These are phyloP conservation scores for Bombus breviceps DNA, from an alignment of 1,140 invertebrate genomes.

Conservation along the genomic window DNA sequence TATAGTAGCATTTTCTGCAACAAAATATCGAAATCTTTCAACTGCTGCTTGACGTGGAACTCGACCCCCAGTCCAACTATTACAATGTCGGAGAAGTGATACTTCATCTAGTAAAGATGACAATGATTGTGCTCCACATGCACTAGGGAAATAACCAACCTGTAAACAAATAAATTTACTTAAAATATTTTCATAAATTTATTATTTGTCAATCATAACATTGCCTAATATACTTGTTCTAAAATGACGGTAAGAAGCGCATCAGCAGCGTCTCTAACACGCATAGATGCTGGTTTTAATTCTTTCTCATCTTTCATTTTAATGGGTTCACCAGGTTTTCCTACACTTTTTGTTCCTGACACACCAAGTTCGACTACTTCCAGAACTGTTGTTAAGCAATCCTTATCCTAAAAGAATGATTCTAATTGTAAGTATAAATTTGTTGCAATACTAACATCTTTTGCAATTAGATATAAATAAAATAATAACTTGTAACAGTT, in stretches of 20 bases:
- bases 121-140: conserved; percentile 91
- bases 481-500: conserved; percentile 85
- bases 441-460: background rate
- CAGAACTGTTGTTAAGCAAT: conserved; percentile 95
- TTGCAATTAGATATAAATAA: background rate
- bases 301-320: conserved; percentile 98
- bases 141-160: conserved; percentile 92
- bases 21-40: conserved; percentile 93
- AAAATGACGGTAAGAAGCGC: conserved; percentile 94
- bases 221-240: conserved; percentile 88
- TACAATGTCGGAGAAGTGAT: conserved; percentile 91
- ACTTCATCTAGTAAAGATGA: conserved; percentile 95
- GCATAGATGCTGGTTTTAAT: conserved; percentile 96
- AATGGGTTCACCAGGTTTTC: conserved; percentile 93
- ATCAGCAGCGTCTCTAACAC: conserved; percentile 97
- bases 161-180: conserved; percentile 68
- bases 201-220: background rate
- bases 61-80: conserved; percentile 83
- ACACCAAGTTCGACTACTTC: conserved; percentile 99
- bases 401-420: conserved; percentile 87
- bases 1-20: conserved; percentile 94
- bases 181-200: background rate
- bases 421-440: background rate
- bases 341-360: conserved; percentile 95
- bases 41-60: conserved; percentile 84